Evolutionary conservation across 2,113 vertebrate species (phyloP).

Genomic region (Sinocyclocheilus anshuiensis): DNA sequence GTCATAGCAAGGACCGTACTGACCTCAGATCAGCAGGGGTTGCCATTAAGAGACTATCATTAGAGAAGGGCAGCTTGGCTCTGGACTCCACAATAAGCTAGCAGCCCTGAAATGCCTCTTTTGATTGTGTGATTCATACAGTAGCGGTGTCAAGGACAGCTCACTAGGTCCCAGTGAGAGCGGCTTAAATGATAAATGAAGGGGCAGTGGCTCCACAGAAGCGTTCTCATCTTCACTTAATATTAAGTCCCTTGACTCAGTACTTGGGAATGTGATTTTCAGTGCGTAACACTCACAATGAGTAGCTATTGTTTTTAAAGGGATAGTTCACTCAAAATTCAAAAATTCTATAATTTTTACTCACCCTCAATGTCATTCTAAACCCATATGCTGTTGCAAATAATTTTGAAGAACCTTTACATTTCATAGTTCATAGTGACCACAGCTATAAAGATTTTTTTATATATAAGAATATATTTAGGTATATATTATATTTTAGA

Average conservation of each 20-base stretch:
- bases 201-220: background rate
- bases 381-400: background rate
- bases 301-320: background rate
- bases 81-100: constrained; percentile 25
- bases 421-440: background rate
- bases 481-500: too few species aligned
- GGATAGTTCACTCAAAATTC: too few species aligned
- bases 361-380: background rate
- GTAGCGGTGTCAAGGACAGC: constrained; percentile 31
- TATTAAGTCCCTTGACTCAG: background rate
- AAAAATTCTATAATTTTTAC: background rate
- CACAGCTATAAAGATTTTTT: background rate
- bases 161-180: background rate
- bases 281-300: background rate
- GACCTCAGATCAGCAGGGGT: constrained; percentile 35
- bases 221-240: constrained; percentile 4
- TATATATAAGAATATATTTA: background rate
- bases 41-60: constrained; percentile 30
- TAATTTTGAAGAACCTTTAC: background rate
- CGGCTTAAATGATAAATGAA: constrained; percentile 16
- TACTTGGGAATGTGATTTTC: background rate
- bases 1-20: background rate
- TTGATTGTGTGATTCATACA: constrained; percentile 27
- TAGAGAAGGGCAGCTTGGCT: constrained; percentile 2
- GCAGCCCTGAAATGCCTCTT: constrained; percentile 19